phyloP scores from a whole-genome alignment of 2,888 invertebrate genomes.

The Hydriomena furcata region DNA sequence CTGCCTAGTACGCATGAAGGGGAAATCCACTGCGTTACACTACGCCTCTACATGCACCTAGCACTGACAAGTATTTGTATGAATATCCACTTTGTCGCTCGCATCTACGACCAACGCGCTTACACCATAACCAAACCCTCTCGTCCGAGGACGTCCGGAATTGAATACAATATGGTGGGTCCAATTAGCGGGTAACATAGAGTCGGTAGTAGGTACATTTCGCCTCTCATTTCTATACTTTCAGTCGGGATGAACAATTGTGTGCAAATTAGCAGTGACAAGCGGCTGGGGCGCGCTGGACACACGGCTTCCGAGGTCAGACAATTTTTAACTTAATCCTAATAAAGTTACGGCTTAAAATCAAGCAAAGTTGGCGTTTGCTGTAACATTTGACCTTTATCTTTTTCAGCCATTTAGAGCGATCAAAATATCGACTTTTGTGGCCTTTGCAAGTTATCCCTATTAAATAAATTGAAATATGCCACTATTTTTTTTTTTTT shows the following conservation, averaged over 20 bases:
- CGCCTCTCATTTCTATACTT: constrained; percentile 73
- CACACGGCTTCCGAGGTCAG: constrained; percentile 44
- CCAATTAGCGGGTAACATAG: constrained; percentile 71
- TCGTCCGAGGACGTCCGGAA: constrained; percentile 38
- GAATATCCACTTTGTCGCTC: too few relatives aligned
- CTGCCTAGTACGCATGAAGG: too few relatives aligned
- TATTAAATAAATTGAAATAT: too few relatives aligned
- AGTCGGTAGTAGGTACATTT: constrained; percentile 63
- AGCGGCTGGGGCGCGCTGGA: constrained; percentile 60
- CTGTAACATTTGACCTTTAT: neutral
- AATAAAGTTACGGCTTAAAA: neutral
- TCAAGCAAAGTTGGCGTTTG: neutral
- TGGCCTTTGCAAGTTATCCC: too few relatives aligned
- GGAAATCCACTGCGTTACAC: too few relatives aligned
- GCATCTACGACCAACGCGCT: neutral
- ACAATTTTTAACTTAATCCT: constrained; percentile 11
- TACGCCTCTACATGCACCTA: too few relatives aligned
- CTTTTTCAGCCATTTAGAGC: too few relatives aligned
- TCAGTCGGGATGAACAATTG: constrained; percentile 75
- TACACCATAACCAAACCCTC: constrained; percentile 2
- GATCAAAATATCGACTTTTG: too few relatives aligned
- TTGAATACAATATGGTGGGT: constrained; percentile 58
- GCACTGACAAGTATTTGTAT: too few relatives aligned
- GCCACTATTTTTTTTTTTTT: too few relatives aligned
- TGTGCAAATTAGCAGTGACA: constrained; percentile 79